phyloP scores from a whole-genome alignment of 2,113 vertebrate genomes.

The Notiomystis cincta region DNA sequence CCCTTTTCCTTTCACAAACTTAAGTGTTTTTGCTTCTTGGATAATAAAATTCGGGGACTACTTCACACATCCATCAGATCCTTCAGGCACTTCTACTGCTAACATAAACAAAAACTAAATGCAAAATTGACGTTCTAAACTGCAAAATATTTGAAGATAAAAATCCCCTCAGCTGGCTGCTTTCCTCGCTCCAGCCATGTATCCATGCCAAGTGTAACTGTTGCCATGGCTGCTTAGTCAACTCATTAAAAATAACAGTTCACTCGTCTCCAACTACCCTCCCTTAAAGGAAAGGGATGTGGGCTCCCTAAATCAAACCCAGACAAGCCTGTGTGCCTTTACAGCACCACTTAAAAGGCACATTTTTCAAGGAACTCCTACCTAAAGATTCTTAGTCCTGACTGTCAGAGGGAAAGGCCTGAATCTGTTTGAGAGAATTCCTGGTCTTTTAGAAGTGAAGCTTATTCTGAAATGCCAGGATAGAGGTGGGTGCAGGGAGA shows the following conservation, averaged over 20 bases:
- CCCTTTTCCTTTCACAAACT: background rate
- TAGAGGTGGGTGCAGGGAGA: background rate
- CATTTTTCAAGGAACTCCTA: background rate
- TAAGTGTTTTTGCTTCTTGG: background rate
- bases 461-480: background rate
- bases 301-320: background rate
- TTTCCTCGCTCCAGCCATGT: background rate
- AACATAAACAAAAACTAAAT: background rate
- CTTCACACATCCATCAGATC: background rate
- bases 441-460: background rate
- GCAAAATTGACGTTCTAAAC: background rate
- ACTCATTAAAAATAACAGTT: slow-evolving; percentile 16
- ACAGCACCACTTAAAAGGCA: background rate
- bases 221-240: slow-evolving; percentile 36
- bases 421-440: background rate
- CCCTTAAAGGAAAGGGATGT: background rate
- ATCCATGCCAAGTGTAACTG: slow-evolving; percentile 4
- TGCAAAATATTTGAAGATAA: slow-evolving; percentile 13
- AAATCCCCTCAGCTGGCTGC: background rate
- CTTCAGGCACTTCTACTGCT: background rate
- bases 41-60: background rate
- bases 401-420: background rate
- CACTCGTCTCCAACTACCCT: background rate
- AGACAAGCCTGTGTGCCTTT: background rate
- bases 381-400: background rate